phyloP scores from a whole-genome alignment of 2,888 invertebrate genomes.

The Ischnus inquisitorius region DNA sequence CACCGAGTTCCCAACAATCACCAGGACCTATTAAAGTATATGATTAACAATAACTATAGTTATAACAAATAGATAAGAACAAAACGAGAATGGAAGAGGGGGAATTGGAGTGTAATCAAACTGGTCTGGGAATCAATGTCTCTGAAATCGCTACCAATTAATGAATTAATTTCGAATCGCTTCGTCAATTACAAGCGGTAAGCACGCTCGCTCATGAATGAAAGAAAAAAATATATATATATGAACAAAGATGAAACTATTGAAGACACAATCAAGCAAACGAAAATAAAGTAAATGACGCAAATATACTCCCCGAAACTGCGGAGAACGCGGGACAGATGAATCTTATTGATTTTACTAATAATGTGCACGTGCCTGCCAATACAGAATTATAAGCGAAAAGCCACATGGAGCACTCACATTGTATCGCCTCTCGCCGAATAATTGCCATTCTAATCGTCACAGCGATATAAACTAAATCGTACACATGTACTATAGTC shows the following conservation, averaged over 20 bases:
- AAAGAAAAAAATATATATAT: constrained; percentile 11
- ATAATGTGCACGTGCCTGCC: constrained; percentile 59
- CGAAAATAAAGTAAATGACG: constrained; percentile 10
- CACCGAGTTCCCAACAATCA: constrained; percentile 54
- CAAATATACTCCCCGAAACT: constrained; percentile 9
- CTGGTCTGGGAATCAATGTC: constrained; percentile 46
- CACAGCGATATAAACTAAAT: constrained; percentile 27
- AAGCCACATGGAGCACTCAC: constrained; percentile 25
- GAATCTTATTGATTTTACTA: constrained; percentile 41
- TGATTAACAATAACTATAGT: constrained; percentile 33
- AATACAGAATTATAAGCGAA: constrained; percentile 11
- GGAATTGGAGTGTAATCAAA: constrained; percentile 64
- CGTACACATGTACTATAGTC: constrained; percentile 40
- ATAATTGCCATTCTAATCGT: constrained; percentile 36
- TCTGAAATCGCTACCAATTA: constrained; percentile 35
- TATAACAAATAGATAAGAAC: constrained; percentile 23
- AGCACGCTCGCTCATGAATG: constrained; percentile 19
- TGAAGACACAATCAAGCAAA: background rate
- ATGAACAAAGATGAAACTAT: constrained; percentile 9
- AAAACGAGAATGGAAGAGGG: constrained; percentile 9
- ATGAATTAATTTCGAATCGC: constrained; percentile 56
- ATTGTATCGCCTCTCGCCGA: constrained; percentile 35
- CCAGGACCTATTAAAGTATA: constrained; percentile 58
- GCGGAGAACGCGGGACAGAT: constrained; percentile 21
- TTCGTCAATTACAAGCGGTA: constrained; percentile 57